Percentiles rank a stretch among this genome's conserved stretches.
Conservation (phyloP, 92 coral and sea anemone genomes). For the Siderastrea radians region DNA sequence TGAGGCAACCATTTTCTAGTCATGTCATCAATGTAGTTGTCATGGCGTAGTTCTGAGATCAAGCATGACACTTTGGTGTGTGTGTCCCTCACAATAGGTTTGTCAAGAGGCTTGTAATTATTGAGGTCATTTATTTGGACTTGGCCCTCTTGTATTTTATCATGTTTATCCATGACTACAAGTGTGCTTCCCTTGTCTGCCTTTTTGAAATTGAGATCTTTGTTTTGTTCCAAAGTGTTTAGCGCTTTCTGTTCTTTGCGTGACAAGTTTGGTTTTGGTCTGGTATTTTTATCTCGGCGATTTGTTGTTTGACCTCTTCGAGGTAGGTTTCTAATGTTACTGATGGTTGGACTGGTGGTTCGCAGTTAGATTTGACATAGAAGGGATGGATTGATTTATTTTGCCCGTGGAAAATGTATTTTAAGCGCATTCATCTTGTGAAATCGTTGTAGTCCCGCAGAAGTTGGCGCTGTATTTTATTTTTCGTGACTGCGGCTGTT, state of each 20-base stretch:
- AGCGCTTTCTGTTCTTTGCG: background rate
- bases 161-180: background rate
- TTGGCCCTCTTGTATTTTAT: background rate
- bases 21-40: no score
- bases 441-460: background rate
- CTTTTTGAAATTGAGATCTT: slow-evolving; percentile 2
- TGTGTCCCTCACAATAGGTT: no score
- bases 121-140: background rate
- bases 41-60: no score
- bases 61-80: no score
- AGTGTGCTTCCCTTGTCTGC: slow-evolving; percentile 3
- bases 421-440: background rate
- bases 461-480: background rate
- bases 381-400: no score
- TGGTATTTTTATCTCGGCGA: background rate
- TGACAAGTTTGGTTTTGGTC: background rate
- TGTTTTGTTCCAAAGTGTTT: background rate
- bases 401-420: no score
- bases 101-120: slow-evolving; percentile 2
- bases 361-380: no score
- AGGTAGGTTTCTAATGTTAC: background rate
- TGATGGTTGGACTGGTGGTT: background rate
- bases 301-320: background rate
- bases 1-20: no score
- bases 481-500: background rate